Evolutionary conservation across 2,888 invertebrate species (phyloP), one percentile per base, ranked within the genome.

Genomic region (Melinaea marsaeus): DNA sequence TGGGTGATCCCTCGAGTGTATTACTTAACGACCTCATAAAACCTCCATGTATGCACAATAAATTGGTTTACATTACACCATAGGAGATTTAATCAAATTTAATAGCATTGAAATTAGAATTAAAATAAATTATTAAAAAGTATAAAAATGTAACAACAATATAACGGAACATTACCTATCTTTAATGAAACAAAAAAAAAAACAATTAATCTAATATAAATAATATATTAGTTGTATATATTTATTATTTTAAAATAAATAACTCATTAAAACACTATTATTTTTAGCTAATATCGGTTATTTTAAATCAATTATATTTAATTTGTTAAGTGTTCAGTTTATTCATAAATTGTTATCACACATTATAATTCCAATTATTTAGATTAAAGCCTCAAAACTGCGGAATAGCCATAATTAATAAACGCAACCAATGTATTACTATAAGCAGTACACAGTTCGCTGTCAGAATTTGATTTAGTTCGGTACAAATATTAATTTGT

Each of bases 11-110:
- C 51, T 51, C 32, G 32, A 32, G 9, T 32, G 51, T 59, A 48
- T 11, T 33, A 55, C 59, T 37, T 48, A 51, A 57, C 46, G 60
- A 56, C 66, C 60, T 68, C 69, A 60, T 69, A 69, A 69, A 69
- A 55, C 46, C 9, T 51, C 33, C 68, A 63, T 69, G 68, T 69
- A 64, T 65, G 62, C 68, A 62, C 63, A 65, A 68, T 63, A 69
- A 66, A 63, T 63, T 66, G 62, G 60, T 58, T 66, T 66, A 66
- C 66, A 68, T 69, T 62, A 68, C 42, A 67, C n/a, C 58, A 57
- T 59, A 47, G 61, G 66, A 63, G 63, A 66, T 65, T 69, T 68
- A 63, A 65, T 68, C 58, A 61, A 45, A 51, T 57, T 65, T 68
- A 63, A 66, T 68, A 61, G 61, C 58, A 46, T 13, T 61, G 33